Percentiles rank a stretch among this genome's conserved stretches.
Evolutionary conservation across 2,888 invertebrate genomes (phyloP).

Genomic region (Steinernema hermaphroditum): DNA sequence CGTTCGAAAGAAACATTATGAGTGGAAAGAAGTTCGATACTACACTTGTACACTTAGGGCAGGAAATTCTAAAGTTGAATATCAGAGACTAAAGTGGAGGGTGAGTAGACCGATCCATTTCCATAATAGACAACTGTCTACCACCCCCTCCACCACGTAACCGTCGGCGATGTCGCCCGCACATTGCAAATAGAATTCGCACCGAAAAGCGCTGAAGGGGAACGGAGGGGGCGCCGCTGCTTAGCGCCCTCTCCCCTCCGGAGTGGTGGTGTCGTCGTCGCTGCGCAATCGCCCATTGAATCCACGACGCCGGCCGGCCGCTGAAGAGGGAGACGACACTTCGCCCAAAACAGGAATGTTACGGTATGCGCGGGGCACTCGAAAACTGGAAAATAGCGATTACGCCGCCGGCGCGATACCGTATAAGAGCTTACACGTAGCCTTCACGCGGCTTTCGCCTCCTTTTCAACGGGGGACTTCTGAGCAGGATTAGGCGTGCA

Average conservation of each 20-base stretch:
- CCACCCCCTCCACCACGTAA: slow-evolving; percentile 13
- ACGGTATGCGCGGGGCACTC: slow-evolving; percentile 15
- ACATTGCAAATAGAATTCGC: not conserved
- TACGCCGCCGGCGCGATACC: slow-evolving; percentile 14
- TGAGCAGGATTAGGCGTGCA: slow-evolving; percentile 3
- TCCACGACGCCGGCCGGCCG: not conserved
- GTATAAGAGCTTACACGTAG: slow-evolving; percentile 10
- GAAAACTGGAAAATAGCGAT: slow-evolving; percentile 31
- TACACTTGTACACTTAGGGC: too few species aligned
- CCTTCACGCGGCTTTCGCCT: too few species aligned
- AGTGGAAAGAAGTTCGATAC: too few species aligned
- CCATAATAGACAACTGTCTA: too few species aligned
- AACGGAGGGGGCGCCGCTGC: not conserved
- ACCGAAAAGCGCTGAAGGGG: slow-evolving; percentile 16
- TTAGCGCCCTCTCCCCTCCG: slow-evolving; percentile 1
- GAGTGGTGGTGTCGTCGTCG: not conserved
- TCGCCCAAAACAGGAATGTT: slow-evolving; percentile 27
- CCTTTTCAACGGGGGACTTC: too few species aligned
- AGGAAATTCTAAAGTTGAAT: too few species aligned
- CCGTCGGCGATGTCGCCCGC: not conserved
- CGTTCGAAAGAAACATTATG: too few species aligned
- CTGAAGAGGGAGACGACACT: not conserved
- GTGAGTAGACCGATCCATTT: too few species aligned
- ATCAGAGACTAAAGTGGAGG: too few species aligned
- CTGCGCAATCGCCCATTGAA: slow-evolving; percentile 4